Evolutionary conservation across 1,140 invertebrate species (phyloP).

Genomic region (Danaus melanippus): DNA sequence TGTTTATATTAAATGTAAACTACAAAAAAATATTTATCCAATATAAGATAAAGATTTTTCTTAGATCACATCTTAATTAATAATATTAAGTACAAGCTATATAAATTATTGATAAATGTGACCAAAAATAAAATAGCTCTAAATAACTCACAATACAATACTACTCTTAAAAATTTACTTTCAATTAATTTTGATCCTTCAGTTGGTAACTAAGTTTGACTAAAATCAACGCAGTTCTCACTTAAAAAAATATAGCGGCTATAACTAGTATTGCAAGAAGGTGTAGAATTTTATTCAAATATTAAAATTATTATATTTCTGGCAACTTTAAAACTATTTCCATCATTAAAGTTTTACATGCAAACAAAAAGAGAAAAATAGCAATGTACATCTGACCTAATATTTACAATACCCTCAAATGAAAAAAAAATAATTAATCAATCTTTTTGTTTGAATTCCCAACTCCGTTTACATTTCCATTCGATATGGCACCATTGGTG

Average conservation of each 20-base stretch:
- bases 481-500: constrained; percentile 19
- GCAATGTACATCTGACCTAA: constrained; percentile 3
- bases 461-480: constrained; percentile 14
- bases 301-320: too few species aligned
- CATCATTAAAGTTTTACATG: constrained; percentile 1
- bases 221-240: background rate
- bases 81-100: background rate
- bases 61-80: constrained; percentile 6
- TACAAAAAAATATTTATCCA: constrained; percentile 19
- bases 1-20: constrained; percentile 8
- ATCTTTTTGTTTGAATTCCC: constrained; percentile 18
- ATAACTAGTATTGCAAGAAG: too few species aligned
- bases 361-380: too few species aligned
- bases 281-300: too few species aligned
- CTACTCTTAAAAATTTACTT: constrained; percentile 8
- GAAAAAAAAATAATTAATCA: constrained; percentile 12
- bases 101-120: constrained; percentile 14
- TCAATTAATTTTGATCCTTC: constrained; percentile 8
- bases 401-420: constrained; percentile 8
- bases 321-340: too few species aligned
- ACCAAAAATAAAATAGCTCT: constrained; percentile 12
- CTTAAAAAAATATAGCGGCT: too few species aligned
- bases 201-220: constrained; percentile 13
- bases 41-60: constrained; percentile 16
- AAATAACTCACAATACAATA: background rate